Evolutionary conservation across 1,140 invertebrate genomes (phyloP).

Genomic region (Sarcophaga bullata): DNA sequence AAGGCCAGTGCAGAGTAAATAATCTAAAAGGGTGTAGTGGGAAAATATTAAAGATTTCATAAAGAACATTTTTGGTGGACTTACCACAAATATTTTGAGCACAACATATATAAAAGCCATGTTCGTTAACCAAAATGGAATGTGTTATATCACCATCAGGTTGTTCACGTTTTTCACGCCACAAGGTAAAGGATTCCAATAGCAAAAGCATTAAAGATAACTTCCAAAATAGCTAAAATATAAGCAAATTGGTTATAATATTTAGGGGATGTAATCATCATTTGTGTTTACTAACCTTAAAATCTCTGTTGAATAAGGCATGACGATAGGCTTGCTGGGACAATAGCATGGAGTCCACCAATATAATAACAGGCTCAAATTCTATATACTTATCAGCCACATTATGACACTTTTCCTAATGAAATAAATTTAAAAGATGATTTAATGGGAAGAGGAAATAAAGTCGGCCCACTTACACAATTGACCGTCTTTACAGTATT

Average conservation of each 20-base stretch:
- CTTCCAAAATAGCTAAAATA: constrained; percentile 72
- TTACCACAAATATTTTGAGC: constrained; percentile 61
- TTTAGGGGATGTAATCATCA: constrained; percentile 40
- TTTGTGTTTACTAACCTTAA: constrained; percentile 69
- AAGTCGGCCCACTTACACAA: constrained; percentile 71
- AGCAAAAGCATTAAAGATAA: constrained; percentile 70
- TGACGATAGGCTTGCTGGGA: constrained; percentile 84
- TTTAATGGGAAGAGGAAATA: neutral
- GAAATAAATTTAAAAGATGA: constrained; percentile 55
- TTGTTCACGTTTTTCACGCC: constrained; percentile 63
- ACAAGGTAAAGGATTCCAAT: constrained; percentile 72
- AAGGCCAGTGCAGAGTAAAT: constrained; percentile 52
- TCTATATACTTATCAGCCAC: constrained; percentile 90
- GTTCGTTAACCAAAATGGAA: constrained; percentile 67
- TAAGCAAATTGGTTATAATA: constrained; percentile 50
- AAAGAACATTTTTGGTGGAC: neutral
- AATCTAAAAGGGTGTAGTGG: constrained; percentile 48
- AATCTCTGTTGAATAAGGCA: constrained; percentile 80
- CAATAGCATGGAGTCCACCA: constrained; percentile 83
- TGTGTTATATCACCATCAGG: constrained; percentile 52
- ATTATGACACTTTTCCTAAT: constrained; percentile 76
- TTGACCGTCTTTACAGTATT: constrained; percentile 75
- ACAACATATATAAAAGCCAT: constrained; percentile 68
- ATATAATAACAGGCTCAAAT: constrained; percentile 84
- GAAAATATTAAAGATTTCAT: neutral